phyloP scores from a whole-genome alignment of 1,140 invertebrate genomes.

The Nymphalis io region DNA sequence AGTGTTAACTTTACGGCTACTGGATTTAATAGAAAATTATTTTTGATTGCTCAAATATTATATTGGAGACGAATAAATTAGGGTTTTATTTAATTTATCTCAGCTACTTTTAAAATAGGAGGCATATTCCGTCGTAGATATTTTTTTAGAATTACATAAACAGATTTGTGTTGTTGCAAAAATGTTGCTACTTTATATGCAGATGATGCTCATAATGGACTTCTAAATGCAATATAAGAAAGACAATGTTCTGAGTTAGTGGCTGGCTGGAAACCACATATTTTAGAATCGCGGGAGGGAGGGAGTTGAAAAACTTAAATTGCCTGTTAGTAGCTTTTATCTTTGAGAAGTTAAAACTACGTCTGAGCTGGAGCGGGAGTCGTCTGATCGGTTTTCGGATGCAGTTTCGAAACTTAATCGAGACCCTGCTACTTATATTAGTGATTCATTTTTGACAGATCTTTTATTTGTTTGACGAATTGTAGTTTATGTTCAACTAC shows the following conservation, averaged over 20 bases:
- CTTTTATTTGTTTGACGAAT: not conserved
- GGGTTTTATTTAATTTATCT: too few relatives aligned
- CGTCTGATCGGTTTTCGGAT: conserved; percentile 40
- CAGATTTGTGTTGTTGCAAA: not conserved
- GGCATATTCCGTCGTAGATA: too few relatives aligned
- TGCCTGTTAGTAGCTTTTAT: conserved; percentile 66
- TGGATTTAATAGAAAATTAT: too few relatives aligned
- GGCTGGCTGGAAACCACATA: conserved; percentile 34
- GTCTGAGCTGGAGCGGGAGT: conserved; percentile 24
- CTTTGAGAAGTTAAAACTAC: conserved; percentile 52
- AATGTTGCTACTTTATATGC: conserved; percentile 7
- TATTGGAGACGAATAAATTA: too few relatives aligned
- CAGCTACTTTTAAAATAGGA: too few relatives aligned
- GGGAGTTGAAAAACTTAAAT: conserved; percentile 62
- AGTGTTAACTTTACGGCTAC: too few relatives aligned
- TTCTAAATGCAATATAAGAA: conserved; percentile 12
- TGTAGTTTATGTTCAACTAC: too few relatives aligned
- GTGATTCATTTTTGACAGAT: conserved; percentile 10
- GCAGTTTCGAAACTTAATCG: conserved; percentile 33
- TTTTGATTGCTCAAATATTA: too few relatives aligned
- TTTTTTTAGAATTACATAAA: not conserved
- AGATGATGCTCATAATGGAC: conserved; percentile 9
- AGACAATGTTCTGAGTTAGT: conserved; percentile 12
- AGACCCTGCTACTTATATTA: conserved; percentile 9
- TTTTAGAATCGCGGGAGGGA: conserved; percentile 36